Base-by-base conservation (phyloP, 1,140 invertebrate genomes). In the Tachypleus tridentatus region DNA sequence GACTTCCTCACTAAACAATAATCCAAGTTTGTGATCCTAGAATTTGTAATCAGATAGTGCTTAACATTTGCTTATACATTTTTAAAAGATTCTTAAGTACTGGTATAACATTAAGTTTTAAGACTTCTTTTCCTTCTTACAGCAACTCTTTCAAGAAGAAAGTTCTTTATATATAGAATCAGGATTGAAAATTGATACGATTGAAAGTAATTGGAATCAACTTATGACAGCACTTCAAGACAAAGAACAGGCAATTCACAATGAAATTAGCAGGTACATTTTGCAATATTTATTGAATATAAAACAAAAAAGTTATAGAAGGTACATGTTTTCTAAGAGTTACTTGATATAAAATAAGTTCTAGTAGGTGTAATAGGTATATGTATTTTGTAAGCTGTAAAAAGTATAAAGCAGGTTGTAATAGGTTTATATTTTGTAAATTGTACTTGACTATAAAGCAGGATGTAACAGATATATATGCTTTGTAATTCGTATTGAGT, bases 201-300 rank as follows among this genome's bases (percentile, higher is more conserved):
- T 98, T 57, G 92, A 96, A 68, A 86, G 91, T 73, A 86, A 87
- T 67, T 98, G 93, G 93, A 86, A 87, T 74, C 82, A 88, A 62
- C 81, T 97, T 72, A 85, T 92, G 77, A 85, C 86, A 73, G 76
- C 77, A 48, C 85, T 91, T 74, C 87, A 94, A 77, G 93, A 96
- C 75, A 81, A 90, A 58, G 93, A 97, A 72, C 83, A 87, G 53
- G 86, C 89, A 47, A 84, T 97, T 57, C 84, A 89, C 67, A 89
- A 95, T 70, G 93, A 97, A 80, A 88, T 95, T 64, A 86, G 91
- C 75, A 84, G 90, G 77, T 84, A 71, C 29, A 29, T 29, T 29
- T 29, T 29, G 29, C 29, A 29, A 29, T 29, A 0, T 29, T 29
- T 29, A 29, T 29, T 29, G 29, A 29, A 29, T 29, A 29, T 29